Evolutionary conservation across 2,113 vertebrate species (phyloP).

Genomic region (Zosterops hypoxanthus): DNA sequence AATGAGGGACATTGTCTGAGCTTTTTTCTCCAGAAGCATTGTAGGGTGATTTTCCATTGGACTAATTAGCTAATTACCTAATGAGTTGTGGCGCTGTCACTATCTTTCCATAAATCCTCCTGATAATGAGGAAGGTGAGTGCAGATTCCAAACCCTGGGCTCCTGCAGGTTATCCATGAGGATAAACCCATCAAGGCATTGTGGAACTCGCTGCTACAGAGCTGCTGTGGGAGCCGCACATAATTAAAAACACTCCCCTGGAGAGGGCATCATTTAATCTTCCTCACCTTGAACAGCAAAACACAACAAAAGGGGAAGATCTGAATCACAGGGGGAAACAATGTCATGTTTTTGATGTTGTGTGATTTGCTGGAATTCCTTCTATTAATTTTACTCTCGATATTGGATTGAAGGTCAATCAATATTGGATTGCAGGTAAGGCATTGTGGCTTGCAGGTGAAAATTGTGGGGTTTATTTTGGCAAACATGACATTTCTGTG

Average conservation of each 20-base stretch:
- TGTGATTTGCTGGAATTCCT: background rate
- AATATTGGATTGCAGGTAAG: background rate
- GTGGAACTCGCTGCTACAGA: background rate
- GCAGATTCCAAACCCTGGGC: background rate
- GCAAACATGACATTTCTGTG: background rate
- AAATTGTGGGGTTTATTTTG: background rate
- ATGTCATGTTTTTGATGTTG: background rate
- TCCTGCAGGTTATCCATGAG: background rate
- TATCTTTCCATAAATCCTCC: background rate
- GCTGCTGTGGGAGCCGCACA: background rate
- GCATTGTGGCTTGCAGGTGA: background rate
- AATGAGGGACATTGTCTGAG: background rate
- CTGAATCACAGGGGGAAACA: background rate
- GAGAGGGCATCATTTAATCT: background rate
- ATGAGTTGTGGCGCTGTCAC: background rate
- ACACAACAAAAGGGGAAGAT: background rate
- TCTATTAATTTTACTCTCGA: background rate
- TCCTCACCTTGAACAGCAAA: background rate
- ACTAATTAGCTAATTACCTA: background rate
- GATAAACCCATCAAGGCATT: background rate
- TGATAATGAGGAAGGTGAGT: background rate
- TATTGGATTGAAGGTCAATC: background rate
- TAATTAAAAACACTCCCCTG: slow-evolving; percentile 1
- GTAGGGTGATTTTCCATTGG: background rate
- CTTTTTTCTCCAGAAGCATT: background rate